A percentile compares a stretch with the other conserved stretches of the same genome.
Conservation (phyloP, 2,113 vertebrate genomes). For the Macquaria ambigua region DNA sequence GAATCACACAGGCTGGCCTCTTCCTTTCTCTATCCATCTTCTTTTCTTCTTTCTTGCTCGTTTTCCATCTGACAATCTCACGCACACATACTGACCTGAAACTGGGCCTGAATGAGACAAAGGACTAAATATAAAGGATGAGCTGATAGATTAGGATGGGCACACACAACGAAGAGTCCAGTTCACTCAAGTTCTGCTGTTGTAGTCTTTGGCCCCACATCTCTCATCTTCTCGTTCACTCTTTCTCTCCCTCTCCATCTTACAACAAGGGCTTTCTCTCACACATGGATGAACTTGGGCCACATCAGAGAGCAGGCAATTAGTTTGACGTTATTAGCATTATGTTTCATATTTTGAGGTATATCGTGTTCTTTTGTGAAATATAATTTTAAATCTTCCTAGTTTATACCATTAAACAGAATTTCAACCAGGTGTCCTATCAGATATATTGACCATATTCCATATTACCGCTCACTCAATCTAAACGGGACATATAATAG, state of each 20-base stretch:
- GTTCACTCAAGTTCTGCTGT: constrained; percentile 34
- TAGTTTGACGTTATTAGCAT: not conserved
- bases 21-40: constrained; percentile 24
- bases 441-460: not conserved
- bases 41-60: constrained; percentile 10
- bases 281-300: constrained; percentile 15
- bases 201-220: constrained; percentile 1
- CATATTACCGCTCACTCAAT: not conserved
- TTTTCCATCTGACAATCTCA: constrained; percentile 23
- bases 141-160: constrained; percentile 45
- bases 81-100: constrained; percentile 56
- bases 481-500: too few species aligned
- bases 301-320: constrained; percentile 37
- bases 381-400: not conserved
- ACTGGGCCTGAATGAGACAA: constrained; percentile 39
- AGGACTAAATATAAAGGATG: constrained; percentile 31
- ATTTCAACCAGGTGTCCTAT: not conserved
- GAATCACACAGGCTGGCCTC: constrained; percentile 12
- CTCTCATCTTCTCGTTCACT: constrained; percentile 12
- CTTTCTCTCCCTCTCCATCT: not conserved
- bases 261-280: constrained; percentile 13
- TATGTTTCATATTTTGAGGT: not conserved
- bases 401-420: not conserved
- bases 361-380: not conserved
- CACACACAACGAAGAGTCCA: constrained; percentile 21